Evolutionary conservation across 1,140 invertebrate genomes (phyloP).

Genomic region (Teleogryllus occipitalis): DNA sequence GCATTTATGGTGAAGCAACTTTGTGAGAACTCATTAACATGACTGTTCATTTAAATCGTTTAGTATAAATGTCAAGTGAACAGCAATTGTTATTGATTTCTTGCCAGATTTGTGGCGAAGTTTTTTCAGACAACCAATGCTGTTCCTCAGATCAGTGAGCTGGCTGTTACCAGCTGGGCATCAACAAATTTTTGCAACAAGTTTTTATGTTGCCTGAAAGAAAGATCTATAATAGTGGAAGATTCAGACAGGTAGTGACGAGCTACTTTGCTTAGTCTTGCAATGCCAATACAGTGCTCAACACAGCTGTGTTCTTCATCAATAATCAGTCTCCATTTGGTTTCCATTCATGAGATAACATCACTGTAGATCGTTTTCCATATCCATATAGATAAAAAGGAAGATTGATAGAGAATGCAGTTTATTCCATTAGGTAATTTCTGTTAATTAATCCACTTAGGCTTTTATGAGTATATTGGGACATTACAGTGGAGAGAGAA

Average conservation of each 20-base stretch:
- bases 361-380: background rate
- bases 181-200: too few species aligned
- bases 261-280: background rate
- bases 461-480: background rate
- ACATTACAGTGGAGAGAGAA: background rate
- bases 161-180: too few species aligned
- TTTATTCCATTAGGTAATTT: background rate
- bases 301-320: background rate
- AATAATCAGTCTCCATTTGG: background rate
- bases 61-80: background rate
- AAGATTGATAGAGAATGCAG: background rate
- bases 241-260: too few species aligned
- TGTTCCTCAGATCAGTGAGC: too few species aligned
- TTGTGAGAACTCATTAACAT: background rate
- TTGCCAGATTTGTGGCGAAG: background rate
- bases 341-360: background rate
- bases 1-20: background rate
- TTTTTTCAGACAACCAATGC: too few species aligned
- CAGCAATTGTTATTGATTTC: background rate
- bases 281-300: background rate
- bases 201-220: too few species aligned
- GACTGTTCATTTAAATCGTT: background rate
- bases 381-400: background rate
- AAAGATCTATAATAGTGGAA: too few species aligned
- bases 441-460: background rate